Base-by-base conservation (phyloP, 1,140 invertebrate species). In the Drosophila funebris region DNA sequence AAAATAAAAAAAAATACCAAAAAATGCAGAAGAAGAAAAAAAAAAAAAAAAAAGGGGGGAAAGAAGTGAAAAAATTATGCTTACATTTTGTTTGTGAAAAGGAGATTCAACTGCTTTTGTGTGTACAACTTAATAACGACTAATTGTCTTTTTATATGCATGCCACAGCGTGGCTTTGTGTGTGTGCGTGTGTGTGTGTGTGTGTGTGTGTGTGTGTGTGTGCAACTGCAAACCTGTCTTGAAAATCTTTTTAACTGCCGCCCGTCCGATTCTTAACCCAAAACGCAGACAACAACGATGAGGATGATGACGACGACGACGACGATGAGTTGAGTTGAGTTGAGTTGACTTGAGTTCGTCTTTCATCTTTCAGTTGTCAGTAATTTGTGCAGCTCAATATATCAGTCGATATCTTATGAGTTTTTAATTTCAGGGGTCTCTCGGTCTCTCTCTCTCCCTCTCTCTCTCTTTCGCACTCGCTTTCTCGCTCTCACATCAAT, bases 341-440 rank as follows among this genome's bases (percentile, higher is more conserved):
- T 36, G 33, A 13, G 11, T 36, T 36, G 4, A 4, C 11, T 36
- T 13, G 29, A 18, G 29, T 52, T 31, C 48, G 73, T 88, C 78
- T 87, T 87, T 78, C 83, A 83, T 87, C 78, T 87, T 87, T 69
- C 68, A 87, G 83, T 89, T 89, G 82, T 88, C 89, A 90, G 89
- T 90, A 90, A 90, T 90, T 90, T 90, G 89, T 90, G 90, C 90
- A 91, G 85, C 90, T 91, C 90, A 91, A 91, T 91, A 91, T 91
- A 85, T 91, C 90, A 91, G 90, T 91, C 90, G 90, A 91, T 91
- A 91, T 91, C 90, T 91, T 91, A 91, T 91, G 90, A 91, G 90
- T 91, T 91, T 91, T 91, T 91, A 91, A 91, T 91, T 91, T 91
- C 88, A 91, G 90, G 87, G 90, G 33, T 36, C 87, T 76, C 27